Percentiles rank a stretch among this genome's conserved stretches.
These are phyloP conservation scores for Entomobrya proxima DNA, from an alignment of 2,888 invertebrate genomes.

Conservation along the genomic window DNA sequence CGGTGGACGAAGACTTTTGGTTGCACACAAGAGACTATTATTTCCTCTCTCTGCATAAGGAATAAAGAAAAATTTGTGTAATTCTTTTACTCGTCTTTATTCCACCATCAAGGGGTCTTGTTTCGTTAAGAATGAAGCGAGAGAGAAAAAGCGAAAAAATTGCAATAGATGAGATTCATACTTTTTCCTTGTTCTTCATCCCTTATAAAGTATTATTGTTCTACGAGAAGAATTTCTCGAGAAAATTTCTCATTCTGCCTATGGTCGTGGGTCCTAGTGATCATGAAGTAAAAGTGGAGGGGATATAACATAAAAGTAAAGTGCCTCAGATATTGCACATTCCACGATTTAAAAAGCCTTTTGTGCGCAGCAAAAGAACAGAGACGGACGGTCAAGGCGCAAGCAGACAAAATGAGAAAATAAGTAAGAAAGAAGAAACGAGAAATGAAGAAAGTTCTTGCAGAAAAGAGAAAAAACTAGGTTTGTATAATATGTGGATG, in stretches of 20 bases:
- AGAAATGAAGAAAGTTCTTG: neutral
- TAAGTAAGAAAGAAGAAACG: neutral
- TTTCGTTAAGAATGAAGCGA: neutral
- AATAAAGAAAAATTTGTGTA: neutral
- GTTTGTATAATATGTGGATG: too few species aligned
- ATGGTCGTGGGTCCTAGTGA: neutral
- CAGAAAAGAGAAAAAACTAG: too few species aligned
- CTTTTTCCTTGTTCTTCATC: neutral
- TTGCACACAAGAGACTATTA: constrained; percentile 8
- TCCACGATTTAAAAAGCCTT: constrained; percentile 15
- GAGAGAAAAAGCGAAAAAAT: neutral
- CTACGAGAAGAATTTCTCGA: neutral
- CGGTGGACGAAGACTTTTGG: neutral
- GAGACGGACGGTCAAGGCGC: neutral
- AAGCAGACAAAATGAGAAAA: neutral
- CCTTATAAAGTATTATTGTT: neutral
- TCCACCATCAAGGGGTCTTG: too few species aligned
- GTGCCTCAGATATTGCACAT: constrained; percentile 53
- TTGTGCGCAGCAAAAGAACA: too few species aligned
- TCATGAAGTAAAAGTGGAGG: constrained; percentile 8
- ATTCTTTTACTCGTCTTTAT: neutral
- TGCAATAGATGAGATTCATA: constrained; percentile 17
- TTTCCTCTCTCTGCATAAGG: neutral
- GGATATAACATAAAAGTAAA: constrained; percentile 52
- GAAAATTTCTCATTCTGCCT: constrained; percentile 25